Evolutionary conservation across 2,113 vertebrate species (phyloP).

Genomic region (Sinocyclocheilus maitianheensis): DNA sequence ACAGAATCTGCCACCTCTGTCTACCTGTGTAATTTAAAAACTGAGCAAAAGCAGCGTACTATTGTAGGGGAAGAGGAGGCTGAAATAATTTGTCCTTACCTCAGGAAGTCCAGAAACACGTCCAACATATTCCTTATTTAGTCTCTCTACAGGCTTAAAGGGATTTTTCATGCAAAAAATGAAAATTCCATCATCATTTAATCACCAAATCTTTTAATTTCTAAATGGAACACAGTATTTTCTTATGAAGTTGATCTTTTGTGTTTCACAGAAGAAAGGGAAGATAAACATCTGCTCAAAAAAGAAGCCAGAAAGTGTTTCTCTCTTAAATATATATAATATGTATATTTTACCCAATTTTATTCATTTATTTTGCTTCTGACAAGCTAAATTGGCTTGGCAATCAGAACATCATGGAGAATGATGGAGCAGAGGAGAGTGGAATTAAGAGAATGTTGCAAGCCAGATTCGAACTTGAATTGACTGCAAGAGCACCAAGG

Average conservation of each 20-base stretch:
- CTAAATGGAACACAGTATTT: not conserved
- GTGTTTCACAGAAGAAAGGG: not conserved
- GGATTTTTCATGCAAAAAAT: not conserved
- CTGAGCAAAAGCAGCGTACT: not conserved
- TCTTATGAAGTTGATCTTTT: not conserved
- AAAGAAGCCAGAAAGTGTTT: no score
- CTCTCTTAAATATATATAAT: not conserved
- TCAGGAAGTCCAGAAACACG: not conserved
- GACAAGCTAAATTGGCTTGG: not conserved
- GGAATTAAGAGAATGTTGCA: not conserved
- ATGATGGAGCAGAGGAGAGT: not conserved
- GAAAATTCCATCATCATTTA: not conserved
- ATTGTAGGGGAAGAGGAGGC: not conserved
- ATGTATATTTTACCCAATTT: not conserved
- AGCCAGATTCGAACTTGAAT: not conserved
- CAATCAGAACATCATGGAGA: not conserved
- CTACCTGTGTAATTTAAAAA: constrained; percentile 40
- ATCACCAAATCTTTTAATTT: not conserved
- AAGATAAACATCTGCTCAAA: not conserved
- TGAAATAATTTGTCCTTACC: not conserved
- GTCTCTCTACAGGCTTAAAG: not conserved
- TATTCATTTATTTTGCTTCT: not conserved
- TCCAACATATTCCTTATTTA: not conserved
- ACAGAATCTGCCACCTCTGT: constrained; percentile 37
- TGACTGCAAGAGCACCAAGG: not conserved